Evolutionary conservation across 2,113 vertebrate genomes (phyloP).

Genomic region (Aptenodytes forsteri): DNA sequence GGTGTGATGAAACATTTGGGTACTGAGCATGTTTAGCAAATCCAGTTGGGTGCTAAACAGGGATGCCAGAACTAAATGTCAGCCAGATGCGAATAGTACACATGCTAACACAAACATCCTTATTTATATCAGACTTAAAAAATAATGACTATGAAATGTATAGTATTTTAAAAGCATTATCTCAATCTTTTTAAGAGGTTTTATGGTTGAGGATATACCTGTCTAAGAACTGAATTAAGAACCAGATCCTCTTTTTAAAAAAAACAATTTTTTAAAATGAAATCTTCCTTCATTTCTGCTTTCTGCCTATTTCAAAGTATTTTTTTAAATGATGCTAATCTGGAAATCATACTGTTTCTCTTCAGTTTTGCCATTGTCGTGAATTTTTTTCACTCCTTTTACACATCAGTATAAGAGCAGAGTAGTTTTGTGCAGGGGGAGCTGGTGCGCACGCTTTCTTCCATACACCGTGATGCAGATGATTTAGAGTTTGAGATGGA

Average conservation of each 20-base stretch:
- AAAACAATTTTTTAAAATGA: not conserved
- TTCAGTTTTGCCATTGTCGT: not conserved
- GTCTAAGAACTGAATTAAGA: not conserved
- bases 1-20: not conserved
- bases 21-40: not conserved
- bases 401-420: not conserved
- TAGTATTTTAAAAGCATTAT: not conserved
- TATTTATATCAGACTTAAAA: not conserved
- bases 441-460: not conserved
- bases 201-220: not conserved
- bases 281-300: not conserved
- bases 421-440: not conserved
- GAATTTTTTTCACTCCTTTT: not conserved
- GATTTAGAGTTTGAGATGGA: not conserved
- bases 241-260: not conserved
- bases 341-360: not conserved
- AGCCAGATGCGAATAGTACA: not conserved
- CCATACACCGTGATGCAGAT: not conserved
- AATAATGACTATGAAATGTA: not conserved
- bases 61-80: not conserved
- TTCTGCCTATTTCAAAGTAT: not conserved
- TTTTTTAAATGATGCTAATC: not conserved
- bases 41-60: accelerated
- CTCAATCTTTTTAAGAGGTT: not conserved
- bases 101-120: not conserved